Evolutionary conservation across 2,888 invertebrate species (phyloP), one percentile per base, ranked within the genome.

Genomic region (Leptogaster cylindrica): DNA sequence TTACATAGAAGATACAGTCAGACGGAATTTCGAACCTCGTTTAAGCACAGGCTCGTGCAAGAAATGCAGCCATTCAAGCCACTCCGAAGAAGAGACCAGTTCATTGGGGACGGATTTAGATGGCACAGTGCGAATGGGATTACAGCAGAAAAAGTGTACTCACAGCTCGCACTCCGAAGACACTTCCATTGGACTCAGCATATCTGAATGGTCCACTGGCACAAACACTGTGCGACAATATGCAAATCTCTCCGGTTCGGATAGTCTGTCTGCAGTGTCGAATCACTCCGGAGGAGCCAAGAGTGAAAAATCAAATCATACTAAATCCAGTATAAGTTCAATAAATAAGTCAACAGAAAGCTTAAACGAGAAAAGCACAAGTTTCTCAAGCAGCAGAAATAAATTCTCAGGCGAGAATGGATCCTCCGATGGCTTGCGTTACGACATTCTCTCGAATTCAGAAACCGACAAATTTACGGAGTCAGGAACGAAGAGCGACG

Each of bases 151-250:
- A 75, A 92, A 90, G 77, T 91, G 91, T 75, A 92, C 91, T 0
- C 90, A 92, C 72, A 89, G 91, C 74, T 89, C 91, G 0, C 91
- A 92, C 79, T 92, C 92, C 4, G 92, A 93, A 79, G 93, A 93
- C 74, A 93, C 93, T 0, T 93, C 93, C 0, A 89, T 92, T 77
- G 92, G 92, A 14, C 81, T 93, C 27, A 92, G 92, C 75, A 88
- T 92, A 75, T 92, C 92, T 2, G 93, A 93, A 75, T 93, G 92
- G 92, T 92, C 92, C 0, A 92, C 92, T 33, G 92, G 92, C 61
- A 92, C 92, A 0, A 92, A 91, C 72, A 92, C 92, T 0, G 92
- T 92, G 1, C 87, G 89, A 1, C 89, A 92, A 76, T 92, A 89
- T 74, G 89, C 88, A 48, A 90, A 89, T 81, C 83, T 89, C 27